Conservation (phyloP, 2,888 invertebrate genomes). For the Xestia ashworthii region DNA sequence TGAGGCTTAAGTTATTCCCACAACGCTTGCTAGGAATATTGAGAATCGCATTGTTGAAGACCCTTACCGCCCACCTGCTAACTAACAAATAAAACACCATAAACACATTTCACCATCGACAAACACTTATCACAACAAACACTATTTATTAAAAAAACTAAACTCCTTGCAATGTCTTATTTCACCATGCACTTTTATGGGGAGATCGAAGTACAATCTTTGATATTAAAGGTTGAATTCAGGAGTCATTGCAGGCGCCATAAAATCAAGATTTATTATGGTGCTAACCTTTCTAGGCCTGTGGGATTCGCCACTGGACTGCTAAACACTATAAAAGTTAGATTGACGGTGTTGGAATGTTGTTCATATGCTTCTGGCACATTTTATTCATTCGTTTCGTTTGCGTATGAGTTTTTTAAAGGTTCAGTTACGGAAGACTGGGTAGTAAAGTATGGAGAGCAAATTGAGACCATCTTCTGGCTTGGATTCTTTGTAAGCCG, state of each 20-base stretch:
- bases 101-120: neutral
- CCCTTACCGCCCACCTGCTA: neutral
- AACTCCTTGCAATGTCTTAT: slow-evolving; percentile 36
- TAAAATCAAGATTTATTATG: slow-evolving; percentile 79
- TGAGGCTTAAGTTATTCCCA: neutral
- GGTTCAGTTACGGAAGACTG: slow-evolving; percentile 8
- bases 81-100: neutral
- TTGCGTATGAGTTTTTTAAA: slow-evolving; percentile 22
- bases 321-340: slow-evolving; percentile 63
- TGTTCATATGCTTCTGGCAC: slow-evolving; percentile 48
- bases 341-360: slow-evolving; percentile 56
- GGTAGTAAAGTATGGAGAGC: neutral
- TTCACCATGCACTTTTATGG: slow-evolving; percentile 51
- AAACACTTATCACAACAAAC: neutral
- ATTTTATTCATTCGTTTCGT: slow-evolving; percentile 44
- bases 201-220: slow-evolving; percentile 46
- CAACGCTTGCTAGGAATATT: neutral
- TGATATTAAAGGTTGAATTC: slow-evolving; percentile 74
- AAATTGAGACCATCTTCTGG: neutral
- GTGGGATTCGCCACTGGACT: slow-evolving; percentile 61
- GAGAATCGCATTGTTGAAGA: neutral
- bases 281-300: slow-evolving; percentile 66
- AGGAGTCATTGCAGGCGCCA: slow-evolving; percentile 73
- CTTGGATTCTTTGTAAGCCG: neutral
- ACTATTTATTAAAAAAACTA: slow-evolving; percentile 15